These are phyloP conservation scores for Octodon degus DNA, from an alignment of 2,113 vertebrate species.

Conservation along the genomic window DNA sequence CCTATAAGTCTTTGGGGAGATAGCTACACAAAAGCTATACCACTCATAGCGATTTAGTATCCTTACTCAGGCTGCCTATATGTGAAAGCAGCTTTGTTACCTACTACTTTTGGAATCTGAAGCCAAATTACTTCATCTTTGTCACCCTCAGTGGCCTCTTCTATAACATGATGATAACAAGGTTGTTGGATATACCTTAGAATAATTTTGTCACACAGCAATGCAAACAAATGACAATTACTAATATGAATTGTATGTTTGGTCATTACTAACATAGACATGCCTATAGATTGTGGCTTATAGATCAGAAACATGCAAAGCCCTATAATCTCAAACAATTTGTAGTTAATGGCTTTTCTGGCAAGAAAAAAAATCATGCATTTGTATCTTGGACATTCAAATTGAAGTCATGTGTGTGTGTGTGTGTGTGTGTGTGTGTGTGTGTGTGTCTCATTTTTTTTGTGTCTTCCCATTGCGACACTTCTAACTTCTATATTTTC, in stretches of 20 bases:
- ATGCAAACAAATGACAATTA: background rate
- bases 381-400: background rate
- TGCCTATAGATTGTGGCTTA: background rate
- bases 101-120: background rate
- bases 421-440: background rate
- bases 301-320: constrained; percentile 24
- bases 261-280: constrained; percentile 40
- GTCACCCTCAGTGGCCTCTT: background rate
- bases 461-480: too few species aligned
- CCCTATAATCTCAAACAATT: background rate
- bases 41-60: background rate
- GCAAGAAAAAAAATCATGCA: background rate
- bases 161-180: background rate
- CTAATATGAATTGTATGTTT: constrained; percentile 29
- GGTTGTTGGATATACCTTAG: constrained; percentile 13
- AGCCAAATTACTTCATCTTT: constrained; percentile 8
- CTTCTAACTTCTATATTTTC: background rate
- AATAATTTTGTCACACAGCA: background rate
- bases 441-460: too few species aligned
- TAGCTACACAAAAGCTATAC: background rate
- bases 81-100: background rate
- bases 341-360: constrained; percentile 6
- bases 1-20: background rate
- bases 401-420: background rate
- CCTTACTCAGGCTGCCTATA: background rate